Evolutionary conservation across 2,113 vertebrate species (phyloP), one percentile per base, ranked within the genome.

Genomic region (Brevimyrus niger): DNA sequence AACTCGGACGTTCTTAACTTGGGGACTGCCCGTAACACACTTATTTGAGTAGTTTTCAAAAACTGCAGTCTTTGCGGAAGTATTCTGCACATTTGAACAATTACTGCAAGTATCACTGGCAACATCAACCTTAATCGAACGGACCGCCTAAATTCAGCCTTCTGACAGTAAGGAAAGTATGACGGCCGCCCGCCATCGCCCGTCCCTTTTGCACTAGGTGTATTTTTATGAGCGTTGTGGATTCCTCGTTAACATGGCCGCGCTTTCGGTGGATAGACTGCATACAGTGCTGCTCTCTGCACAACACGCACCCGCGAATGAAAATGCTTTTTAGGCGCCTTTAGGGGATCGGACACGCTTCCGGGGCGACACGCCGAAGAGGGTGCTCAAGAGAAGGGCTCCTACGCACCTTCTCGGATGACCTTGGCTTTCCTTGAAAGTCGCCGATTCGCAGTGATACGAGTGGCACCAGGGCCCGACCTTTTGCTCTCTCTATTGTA

Each of bases 401-500:
- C 87, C 89, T 44, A 19, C 44, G 2, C 9, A 76, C 90, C 89
- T 92, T 92, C 50, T 94, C 42, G 91, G 91, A 92, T 90, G 89
- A 94, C 92, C 92, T 61, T 89, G 89, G 91, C 92, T 92, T 93
- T 94, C 61, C 89, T 93, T 90, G 50, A 88, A 51, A 88, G 42
- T 90, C 58, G n/a, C 42, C 87, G 61, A 55, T 87, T 51, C 88
- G 27, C 89, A 88, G 90, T 87, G 90, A 93, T 92, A 90, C 91
- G 93, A 94, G 93, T 93, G 94, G 94, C 93, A 92, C 91, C 94
- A 92, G 93, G 94, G 94, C 89, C 92, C 94, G 95, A 96, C 94
- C 95, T 95, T 19, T 93, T 95, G 94, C 94, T 93, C 95, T 94
- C 95, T 92, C 95, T 94, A 93, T 94, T 95, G 97, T 96, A 97